Evolutionary conservation across 2,113 vertebrate genomes (phyloP), one percentile per base, ranked within the genome.

Genomic region (Eulemur rufifrons): DNA sequence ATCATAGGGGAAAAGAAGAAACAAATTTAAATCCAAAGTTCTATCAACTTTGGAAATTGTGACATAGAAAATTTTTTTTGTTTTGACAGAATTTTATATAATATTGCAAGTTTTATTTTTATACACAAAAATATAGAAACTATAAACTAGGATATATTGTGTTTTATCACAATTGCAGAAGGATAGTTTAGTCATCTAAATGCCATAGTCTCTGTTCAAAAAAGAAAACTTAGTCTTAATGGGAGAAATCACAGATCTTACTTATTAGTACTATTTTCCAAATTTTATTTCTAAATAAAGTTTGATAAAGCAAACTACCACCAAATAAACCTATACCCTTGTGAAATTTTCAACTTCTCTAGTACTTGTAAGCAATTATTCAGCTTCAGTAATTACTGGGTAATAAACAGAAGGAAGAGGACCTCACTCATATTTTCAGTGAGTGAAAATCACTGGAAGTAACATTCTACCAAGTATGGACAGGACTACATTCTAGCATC

Each of bases 31-130:
- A 87, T 29, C 10, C 29, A 54, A 80, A 71, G 3, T 83, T 83
- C 17, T n/a, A 83, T 80, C 76, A 77, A 77, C 74, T 78, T 13
- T 96, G 13, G 29, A 89, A 96, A 73, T 52, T 92, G 32, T 86
- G 47, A 50, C 39, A 93, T 52, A 63, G 82, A 54, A 97, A 76
- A 66, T 37, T 61, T 69, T 92, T 74, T 76, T 37, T 89, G 2
- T 59, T 89, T 78, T 86, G 25, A 56, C 39, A 93, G 8, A 76
- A 86, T 52, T 94, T 56, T 74, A 94, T 78, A 86, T 73, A 86
- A 61, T 64, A 96, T 39, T 54, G 5, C 74, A 88, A 7, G 32
- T 45, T 91, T 96, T 61, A 74, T 68, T 91, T 95, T 94, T 85
- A 69, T 34, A 69, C 1, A 66, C 63, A 32, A 84, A 68, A 42